Base-by-base conservation (phyloP, 2,888 invertebrate species). In the Caenorhabditis macrosperma region DNA sequence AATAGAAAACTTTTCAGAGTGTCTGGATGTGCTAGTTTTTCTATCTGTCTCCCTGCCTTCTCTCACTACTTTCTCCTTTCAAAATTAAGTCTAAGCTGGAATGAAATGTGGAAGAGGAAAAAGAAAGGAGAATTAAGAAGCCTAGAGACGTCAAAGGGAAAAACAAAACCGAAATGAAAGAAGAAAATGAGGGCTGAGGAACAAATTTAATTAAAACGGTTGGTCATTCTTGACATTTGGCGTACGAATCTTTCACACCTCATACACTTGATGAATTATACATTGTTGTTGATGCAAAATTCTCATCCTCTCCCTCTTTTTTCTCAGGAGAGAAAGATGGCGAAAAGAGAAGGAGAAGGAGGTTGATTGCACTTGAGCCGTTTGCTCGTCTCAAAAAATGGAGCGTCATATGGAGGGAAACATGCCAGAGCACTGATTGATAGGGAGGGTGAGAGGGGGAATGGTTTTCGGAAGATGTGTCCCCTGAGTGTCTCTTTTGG, bases 391-490 rank as follows among this genome's bases (percentile, higher is more conserved):
- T 10, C 20, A 44, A 48, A 67, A 67, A 57, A 57, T 30, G 22
- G 17, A 28, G 55, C 33, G 66, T 48, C 57, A 57, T 59, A 59
- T 57, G 67, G 35, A 68, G 44, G 38, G 48, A 17, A 41, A 12
- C 30, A 33, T 44, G 61, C 33, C 48, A 50, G 50, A 50, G 66
- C 66, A 54, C 54, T 66, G 66, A 66, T 54, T 66, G 66, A 66
- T 66, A 54, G 66, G 44, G 24, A 50, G 22, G 50, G n/a, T n/a
- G n/a, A 24, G 22, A 3, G 46, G n/a, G n/a, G 35, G 59, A 68
- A 68, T 68, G 68, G 68, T 68, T 68, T 68, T 50, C 50, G 59
- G 68, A 68, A 35, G 59, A 68, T 50, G 68, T 35, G 68, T 68
- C 68, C 68, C 68, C 20, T 48, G 68, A 50, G 68, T 59, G 68